phyloP scores from a whole-genome alignment of 2,797 vertebrate genomes.

The Carduelis carduelis region DNA sequence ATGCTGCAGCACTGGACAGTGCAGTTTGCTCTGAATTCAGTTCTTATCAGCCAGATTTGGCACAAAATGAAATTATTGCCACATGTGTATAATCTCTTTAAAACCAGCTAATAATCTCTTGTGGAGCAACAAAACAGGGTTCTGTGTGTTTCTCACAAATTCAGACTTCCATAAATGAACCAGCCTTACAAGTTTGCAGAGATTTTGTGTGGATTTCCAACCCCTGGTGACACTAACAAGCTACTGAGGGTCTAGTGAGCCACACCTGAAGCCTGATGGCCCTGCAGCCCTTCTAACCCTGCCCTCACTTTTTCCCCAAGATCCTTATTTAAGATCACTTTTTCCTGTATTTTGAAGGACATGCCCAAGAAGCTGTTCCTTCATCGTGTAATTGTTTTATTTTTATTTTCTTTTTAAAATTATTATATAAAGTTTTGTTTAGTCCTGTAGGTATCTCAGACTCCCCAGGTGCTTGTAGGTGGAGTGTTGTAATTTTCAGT shows the following conservation, averaged over 20 bases:
- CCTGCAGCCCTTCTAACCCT: background rate
- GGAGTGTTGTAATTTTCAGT: background rate
- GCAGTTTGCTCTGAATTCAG: background rate
- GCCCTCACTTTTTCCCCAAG: background rate
- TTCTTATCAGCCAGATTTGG: background rate
- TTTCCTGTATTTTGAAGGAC: background rate
- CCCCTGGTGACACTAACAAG: background rate
- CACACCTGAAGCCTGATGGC: background rate
- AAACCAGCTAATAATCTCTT: background rate
- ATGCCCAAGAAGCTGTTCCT: background rate
- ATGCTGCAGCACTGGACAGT: background rate
- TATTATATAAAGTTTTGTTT: background rate
- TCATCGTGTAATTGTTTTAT: background rate
- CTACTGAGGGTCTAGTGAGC: background rate
- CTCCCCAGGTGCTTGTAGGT: background rate
- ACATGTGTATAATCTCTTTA: background rate
- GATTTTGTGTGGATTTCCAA: background rate
- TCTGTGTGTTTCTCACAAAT: rapidly evolving
- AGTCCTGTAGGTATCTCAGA: background rate
- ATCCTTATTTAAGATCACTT: background rate
- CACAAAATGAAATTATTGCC: background rate
- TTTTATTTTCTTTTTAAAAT: background rate
- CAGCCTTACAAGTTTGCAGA: too few species aligned
- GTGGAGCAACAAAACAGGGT: background rate
- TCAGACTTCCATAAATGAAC: background rate